Evolutionary conservation across 2,113 vertebrate genomes (phyloP).

Genomic region (Actinemys pallida): DNA sequence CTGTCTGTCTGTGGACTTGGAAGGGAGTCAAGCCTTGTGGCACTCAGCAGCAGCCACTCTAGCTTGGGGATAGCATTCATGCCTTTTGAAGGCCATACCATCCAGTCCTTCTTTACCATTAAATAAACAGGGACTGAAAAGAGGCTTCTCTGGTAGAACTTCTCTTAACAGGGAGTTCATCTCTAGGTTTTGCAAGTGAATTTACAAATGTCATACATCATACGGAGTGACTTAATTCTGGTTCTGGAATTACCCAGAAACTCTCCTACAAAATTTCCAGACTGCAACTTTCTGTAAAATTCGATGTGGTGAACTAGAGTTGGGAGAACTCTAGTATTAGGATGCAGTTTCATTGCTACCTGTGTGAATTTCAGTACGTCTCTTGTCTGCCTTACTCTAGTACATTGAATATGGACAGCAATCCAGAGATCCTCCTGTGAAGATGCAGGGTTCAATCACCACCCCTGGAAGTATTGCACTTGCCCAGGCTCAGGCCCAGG

Average conservation of each 20-base stretch:
- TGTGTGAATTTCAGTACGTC: neutral
- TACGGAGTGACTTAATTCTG: neutral
- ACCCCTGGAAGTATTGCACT: conserved; percentile 94
- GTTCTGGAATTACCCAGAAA: neutral
- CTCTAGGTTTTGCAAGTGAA: neutral
- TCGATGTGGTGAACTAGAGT: too few species aligned
- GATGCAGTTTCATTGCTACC: rapidly evolving
- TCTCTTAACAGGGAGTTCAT: neutral
- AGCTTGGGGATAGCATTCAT: neutral
- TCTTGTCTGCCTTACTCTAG: conserved; percentile 72
- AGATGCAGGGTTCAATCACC: conserved; percentile 99
- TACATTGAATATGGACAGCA: conserved; percentile 99
- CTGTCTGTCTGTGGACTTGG: neutral
- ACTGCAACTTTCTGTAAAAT: neutral
- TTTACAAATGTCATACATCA: neutral
- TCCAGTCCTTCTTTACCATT: neutral
- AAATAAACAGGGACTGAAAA: neutral
- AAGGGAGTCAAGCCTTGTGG: neutral
- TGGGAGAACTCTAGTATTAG: too few species aligned
- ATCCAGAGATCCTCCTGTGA: conserved; percentile 98
- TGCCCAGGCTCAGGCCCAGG: conserved; percentile 92
- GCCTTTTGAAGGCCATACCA: neutral
- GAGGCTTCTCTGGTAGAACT: neutral
- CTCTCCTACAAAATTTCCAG: neutral
- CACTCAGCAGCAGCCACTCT: neutral